Conservation (phyloP, 2,797 vertebrate genomes). For the Poecile montanus region DNA sequence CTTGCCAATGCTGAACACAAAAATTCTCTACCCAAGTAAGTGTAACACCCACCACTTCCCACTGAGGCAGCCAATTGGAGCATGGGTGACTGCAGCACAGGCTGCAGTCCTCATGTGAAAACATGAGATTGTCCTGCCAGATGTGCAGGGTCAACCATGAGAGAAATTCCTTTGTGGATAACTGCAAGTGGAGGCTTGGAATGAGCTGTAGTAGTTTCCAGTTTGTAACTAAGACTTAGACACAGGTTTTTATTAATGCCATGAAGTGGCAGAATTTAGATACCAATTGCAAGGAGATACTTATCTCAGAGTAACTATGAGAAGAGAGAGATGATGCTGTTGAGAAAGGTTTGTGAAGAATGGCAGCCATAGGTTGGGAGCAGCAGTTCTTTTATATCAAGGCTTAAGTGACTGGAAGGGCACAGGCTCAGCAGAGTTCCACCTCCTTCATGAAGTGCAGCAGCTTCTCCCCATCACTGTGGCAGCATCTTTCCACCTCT, state of each 20-base stretch:
- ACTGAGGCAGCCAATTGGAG: neutral
- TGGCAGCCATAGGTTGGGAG: neutral
- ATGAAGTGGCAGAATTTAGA: neutral
- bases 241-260: neutral
- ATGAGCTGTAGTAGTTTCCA: neutral
- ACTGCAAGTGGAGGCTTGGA: neutral
- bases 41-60: neutral
- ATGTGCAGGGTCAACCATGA: neutral
- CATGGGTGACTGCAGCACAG: neutral
- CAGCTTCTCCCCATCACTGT: neutral
- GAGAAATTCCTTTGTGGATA: neutral
- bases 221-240: neutral
- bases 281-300: neutral
- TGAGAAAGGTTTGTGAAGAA: neutral
- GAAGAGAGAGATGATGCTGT: neutral
- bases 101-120: neutral
- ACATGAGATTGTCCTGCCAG: neutral
- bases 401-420: neutral
- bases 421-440: neutral
- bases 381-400: neutral
- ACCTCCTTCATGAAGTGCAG: neutral
- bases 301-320: neutral
- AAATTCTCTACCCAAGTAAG: slow-evolving; percentile 91
- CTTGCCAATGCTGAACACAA: slow-evolving; percentile 88
- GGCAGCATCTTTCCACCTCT: neutral